phyloP scores from a whole-genome alignment of 1,140 invertebrate genomes.

The fruit fly (Drosophila melanogaster) region Release_6_plus_ISO1_MT NT_033779.5:7425001-7425500 shows the following conservation, averaged over 20 bases:
- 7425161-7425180: constrained; percentile 81
- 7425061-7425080: constrained; percentile 35
- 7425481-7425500: constrained; percentile 74
- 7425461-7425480: constrained; percentile 71
- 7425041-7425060: constrained; percentile 63
- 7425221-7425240: constrained; percentile 53
- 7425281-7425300: constrained; percentile 61
- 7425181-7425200: constrained; percentile 83
- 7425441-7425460: constrained; percentile 11
- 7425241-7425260: constrained; percentile 45
- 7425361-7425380: too few species aligned
- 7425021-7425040: constrained; percentile 74
- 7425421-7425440: constrained; percentile 4
- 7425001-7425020: constrained; percentile 55
- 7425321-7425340: not conserved
- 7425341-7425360: not conserved
- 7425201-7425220: constrained; percentile 51
- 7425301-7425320: not conserved
- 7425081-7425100: constrained; percentile 79
- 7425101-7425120: constrained; percentile 36
- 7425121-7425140: constrained; percentile 48
- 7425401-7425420: not conserved
- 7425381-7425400: too few species aligned
- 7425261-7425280: constrained; percentile 77
- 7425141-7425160: constrained; percentile 52